Conservation (phyloP, 2,113 vertebrate species). For the Hyaena hyaena region DNA sequence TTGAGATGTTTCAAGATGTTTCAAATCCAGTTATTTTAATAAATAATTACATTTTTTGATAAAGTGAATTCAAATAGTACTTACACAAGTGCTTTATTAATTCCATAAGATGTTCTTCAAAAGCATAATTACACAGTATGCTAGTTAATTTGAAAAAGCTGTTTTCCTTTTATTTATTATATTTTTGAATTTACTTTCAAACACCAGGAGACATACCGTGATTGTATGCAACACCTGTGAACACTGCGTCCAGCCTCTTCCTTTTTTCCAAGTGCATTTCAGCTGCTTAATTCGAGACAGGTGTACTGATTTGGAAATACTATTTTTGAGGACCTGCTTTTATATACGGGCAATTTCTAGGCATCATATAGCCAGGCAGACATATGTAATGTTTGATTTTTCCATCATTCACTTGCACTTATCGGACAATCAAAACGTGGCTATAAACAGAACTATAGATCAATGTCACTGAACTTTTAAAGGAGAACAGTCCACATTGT, state of each 20-base stretch:
- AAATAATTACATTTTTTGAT: constrained; percentile 51
- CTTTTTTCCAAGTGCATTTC: background rate
- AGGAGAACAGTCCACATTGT: background rate
- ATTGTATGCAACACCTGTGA: rapidly evolving
- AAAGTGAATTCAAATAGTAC: constrained; percentile 20
- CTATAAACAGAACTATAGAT: background rate
- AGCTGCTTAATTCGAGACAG: background rate
- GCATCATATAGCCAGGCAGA: background rate
- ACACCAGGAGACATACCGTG: too few species aligned
- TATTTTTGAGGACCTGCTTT: background rate
- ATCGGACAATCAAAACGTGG: background rate
- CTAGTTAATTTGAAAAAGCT: background rate
- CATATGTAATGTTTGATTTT: background rate
- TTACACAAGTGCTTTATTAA: background rate
- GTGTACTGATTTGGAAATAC: background rate
- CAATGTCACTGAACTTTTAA: background rate
- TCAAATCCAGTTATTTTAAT: background rate
- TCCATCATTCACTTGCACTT: background rate
- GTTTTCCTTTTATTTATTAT: background rate
- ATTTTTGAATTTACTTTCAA: constrained; percentile 1
- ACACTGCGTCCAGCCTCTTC: background rate
- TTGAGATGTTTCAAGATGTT: background rate
- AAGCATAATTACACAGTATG: background rate
- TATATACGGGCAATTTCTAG: background rate
- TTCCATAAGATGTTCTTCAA: background rate